Conservation (phyloP, 2,113 vertebrate genomes). For the Leiothrix lutea region DNA sequence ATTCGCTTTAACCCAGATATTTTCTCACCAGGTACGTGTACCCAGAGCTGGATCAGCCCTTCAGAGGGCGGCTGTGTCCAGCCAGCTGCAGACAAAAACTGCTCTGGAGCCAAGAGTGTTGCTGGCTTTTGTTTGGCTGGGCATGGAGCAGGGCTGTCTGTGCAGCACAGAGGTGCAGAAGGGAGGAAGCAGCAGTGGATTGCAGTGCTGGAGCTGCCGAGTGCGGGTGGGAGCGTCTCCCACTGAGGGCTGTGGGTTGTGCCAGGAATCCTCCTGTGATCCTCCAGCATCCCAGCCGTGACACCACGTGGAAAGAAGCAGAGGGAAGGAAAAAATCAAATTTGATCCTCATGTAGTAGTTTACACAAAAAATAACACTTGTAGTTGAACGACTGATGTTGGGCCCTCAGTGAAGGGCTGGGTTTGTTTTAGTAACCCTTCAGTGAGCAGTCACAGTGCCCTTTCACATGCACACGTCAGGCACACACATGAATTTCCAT, state of each 20-base stretch:
- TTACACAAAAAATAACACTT: background rate
- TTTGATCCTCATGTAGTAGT: background rate
- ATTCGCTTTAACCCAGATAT: slow-evolving; percentile 99
- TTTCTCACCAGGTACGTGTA: slow-evolving; percentile 89
- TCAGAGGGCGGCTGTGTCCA: background rate
- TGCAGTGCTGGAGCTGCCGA: background rate
- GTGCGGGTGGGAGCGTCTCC: background rate
- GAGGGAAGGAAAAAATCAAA: background rate
- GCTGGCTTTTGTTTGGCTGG: background rate
- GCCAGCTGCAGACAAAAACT: background rate
- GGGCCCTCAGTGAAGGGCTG: background rate
- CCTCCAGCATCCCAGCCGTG: background rate
- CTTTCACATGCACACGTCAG: background rate
- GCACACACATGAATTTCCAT: background rate
- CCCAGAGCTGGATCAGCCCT: background rate
- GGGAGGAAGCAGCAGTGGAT: background rate
- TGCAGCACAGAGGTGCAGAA: background rate
- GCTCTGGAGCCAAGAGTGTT: background rate
- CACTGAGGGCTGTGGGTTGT: accelerated
- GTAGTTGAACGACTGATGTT: background rate
- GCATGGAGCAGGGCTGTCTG: background rate
- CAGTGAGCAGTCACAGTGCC: background rate
- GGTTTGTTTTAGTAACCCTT: background rate
- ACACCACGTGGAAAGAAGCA: background rate
- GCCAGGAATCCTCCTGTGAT: background rate